Base-by-base conservation (phyloP, 2,888 invertebrate species). In the Sturmia bella region DNA sequence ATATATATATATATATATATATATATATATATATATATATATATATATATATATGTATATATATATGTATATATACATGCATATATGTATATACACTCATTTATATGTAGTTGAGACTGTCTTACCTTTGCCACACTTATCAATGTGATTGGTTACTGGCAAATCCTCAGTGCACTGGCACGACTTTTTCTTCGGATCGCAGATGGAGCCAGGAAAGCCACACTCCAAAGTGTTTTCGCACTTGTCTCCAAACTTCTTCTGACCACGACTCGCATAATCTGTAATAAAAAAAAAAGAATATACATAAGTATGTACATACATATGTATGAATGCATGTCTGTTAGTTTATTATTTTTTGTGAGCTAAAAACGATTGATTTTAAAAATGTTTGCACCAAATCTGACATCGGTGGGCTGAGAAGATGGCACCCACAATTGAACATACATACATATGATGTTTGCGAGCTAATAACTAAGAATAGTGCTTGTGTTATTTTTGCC, bases 61-160 rank as follows among this genome's bases (percentile, higher is more conserved):
- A 19, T 48, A 48, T 11, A 7, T 19, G 11, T 19, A 48, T 9
- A 17, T 2, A 27, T 27, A 6, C 27, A 27, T 4, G 27, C 2
- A 15, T 27, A 32, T 5, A 27, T 17, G 32, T 32, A 56, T 17
- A 15, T 3, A 15, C 32, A 37, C 12, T 15, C 12, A 15, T 27
- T n/a, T 27, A 27, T 4, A 27, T 27, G 27, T n/a, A 57, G n/a
- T 0, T 9, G 13, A 73, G 11, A 0, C 43, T 54, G 39, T 69
- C 88, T 93, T 91, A 96, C 96, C 93, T 92, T 94, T 94, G 87
- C 96, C 96, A 91, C 96, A 96, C 91, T 96, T 96, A 90, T 96
- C 95, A 87, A 96, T 92, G 89, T 96, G 96, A 92, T 96, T 96
- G 88, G 95, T 96, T 86, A 94, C 94, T 19, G 94, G 94, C 85